phyloP scores from a whole-genome alignment of 92 coral and sea anemone species.

The Phenganax subtilis region DNA sequence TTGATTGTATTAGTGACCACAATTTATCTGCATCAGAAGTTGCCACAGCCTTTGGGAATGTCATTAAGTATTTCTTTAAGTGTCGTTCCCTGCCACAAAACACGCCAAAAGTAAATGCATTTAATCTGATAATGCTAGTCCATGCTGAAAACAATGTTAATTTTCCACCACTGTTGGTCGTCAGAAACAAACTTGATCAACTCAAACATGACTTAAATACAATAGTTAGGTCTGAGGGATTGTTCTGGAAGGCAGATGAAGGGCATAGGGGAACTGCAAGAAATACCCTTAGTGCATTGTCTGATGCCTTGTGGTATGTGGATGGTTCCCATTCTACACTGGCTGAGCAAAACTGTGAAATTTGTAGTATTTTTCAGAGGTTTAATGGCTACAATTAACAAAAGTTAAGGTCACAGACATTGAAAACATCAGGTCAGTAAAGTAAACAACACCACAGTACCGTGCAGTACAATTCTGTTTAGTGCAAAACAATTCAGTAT shows the following conservation, averaged over 20 bases:
- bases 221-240: background rate
- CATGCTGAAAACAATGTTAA: background rate
- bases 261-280: background rate
- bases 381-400: slow-evolving; percentile 8
- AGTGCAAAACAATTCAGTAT: no score
- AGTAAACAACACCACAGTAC: no score
- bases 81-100: background rate
- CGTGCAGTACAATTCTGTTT: no score
- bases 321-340: slow-evolving; percentile 12
- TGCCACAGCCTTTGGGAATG: background rate
- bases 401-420: background rate
- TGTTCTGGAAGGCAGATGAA: slow-evolving; percentile 9
- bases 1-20: background rate
- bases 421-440: background rate
- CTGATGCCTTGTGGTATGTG: background rate
- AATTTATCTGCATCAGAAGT: background rate
- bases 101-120: background rate
- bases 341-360: background rate
- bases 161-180: background rate
- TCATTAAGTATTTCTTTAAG: background rate
- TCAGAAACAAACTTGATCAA: slow-evolving; percentile 6
- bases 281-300: background rate
- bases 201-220: background rate
- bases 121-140: background rate
- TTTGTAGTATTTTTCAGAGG: background rate